These are phyloP conservation scores for Aricia artaxerxes DNA, from an alignment of 2,888 invertebrate species.

Conservation along the genomic window DNA sequence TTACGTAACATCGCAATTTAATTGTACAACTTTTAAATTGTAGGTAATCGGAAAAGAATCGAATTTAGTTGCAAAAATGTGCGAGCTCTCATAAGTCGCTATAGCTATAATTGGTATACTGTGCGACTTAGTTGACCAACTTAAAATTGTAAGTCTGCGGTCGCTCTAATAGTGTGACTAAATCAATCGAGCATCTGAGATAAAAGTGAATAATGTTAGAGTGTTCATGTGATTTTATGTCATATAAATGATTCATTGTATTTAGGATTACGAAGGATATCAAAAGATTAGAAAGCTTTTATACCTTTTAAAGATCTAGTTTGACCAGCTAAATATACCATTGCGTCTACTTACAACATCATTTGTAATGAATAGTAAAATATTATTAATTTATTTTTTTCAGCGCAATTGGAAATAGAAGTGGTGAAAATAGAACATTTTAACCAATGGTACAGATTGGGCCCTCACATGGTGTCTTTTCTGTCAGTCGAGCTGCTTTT, in stretches of 20 bases:
- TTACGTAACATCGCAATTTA: too few relatives aligned
- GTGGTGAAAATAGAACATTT: slow-evolving; percentile 25
- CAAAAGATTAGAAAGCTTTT: neutral
- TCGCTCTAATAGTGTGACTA: too few relatives aligned
- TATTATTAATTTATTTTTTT: neutral
- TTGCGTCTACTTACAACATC: neutral
- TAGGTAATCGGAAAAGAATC: too few relatives aligned
- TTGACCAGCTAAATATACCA: neutral
- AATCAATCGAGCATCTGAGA: neutral
- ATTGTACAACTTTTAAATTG: too few relatives aligned
- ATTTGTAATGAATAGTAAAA: neutral
- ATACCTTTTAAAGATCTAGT: neutral
- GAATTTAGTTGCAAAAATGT: too few relatives aligned
- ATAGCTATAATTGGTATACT: too few relatives aligned
- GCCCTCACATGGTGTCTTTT: slow-evolving; percentile 31
- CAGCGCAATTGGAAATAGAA: slow-evolving; percentile 26
- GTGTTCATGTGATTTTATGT: neutral
- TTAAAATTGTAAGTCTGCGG: too few relatives aligned
- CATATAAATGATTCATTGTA: neutral
- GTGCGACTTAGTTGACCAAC: too few relatives aligned
- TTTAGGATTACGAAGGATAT: neutral
- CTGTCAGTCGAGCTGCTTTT: slow-evolving; percentile 24
- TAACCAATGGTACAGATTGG: slow-evolving; percentile 30
- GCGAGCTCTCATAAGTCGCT: too few relatives aligned
- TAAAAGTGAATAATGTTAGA: neutral